phyloP scores from a whole-genome alignment of 2,888 invertebrate species.

The Plebejus argus region DNA sequence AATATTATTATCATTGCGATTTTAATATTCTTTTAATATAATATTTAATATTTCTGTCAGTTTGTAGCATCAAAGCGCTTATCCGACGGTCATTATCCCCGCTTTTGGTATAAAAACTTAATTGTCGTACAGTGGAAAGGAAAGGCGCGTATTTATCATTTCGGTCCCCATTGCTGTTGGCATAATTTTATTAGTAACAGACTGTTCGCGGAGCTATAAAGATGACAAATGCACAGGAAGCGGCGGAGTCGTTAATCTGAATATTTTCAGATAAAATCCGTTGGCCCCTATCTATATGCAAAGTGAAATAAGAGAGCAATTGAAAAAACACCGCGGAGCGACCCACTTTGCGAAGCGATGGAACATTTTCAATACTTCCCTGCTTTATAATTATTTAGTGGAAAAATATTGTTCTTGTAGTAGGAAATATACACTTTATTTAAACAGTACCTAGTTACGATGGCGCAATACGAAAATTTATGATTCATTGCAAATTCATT shows the following conservation, averaged over 20 bases:
- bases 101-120: constrained; percentile 20
- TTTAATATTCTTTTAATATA: too few species aligned
- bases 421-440: not conserved
- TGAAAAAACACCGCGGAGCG: not conserved
- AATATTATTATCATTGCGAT: too few species aligned
- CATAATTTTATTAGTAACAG: constrained; percentile 54
- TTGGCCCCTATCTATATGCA: constrained; percentile 1
- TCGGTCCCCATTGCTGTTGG: constrained; percentile 52
- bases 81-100: not conserved
- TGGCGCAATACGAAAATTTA: too few species aligned
- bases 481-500: too few species aligned
- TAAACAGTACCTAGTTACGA: not conserved
- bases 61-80: not conserved
- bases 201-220: constrained; percentile 52
- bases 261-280: constrained; percentile 44
- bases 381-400: not conserved
- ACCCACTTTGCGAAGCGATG: constrained; percentile 2
- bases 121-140: constrained; percentile 37
- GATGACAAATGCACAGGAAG: constrained; percentile 53
- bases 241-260: constrained; percentile 49
- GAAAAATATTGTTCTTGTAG: not conserved
- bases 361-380: not conserved
- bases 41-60: constrained; percentile 9
- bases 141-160: constrained; percentile 50
- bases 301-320: constrained; percentile 7